Percentiles rank a stretch among this genome's conserved stretches.
phyloP scores from a whole-genome alignment of 2,888 invertebrate genomes.

The Willowsia nigromaculata region DNA sequence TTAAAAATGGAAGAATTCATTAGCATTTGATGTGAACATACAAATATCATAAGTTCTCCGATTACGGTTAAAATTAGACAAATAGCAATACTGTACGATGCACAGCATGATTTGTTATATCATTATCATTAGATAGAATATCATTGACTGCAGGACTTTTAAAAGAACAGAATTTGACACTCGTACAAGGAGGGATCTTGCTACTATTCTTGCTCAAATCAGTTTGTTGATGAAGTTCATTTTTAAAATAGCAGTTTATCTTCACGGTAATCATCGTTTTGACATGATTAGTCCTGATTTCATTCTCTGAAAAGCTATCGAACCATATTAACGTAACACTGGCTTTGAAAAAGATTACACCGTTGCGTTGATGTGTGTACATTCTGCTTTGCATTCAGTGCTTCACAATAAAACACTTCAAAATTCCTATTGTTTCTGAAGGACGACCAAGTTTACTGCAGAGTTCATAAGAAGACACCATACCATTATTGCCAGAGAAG shows the following conservation, averaged over 20 bases:
- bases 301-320: neutral
- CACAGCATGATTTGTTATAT: no score
- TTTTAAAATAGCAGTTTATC: neutral
- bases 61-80: no score
- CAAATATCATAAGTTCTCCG: no score
- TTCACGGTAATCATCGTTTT: conserved; percentile 14
- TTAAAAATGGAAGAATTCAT: no score
- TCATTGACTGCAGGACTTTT: no score
- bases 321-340: conserved; percentile 5
- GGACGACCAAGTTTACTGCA: conserved; percentile 2
- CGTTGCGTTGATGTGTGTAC: neutral
- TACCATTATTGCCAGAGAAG: neutral
- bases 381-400: neutral
- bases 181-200: no score
- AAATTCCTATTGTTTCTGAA: neutral
- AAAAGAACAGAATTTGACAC: no score
- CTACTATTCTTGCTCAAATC: no score
- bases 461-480: conserved; percentile 33
- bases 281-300: conserved; percentile 7
- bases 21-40: no score
- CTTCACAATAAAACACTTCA: conserved; percentile 4
- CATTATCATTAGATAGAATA: no score
- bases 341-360: neutral
- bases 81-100: no score
- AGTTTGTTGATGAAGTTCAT: no score